Conservation (phyloP, 2,888 invertebrate species). For the Diadegma fenestrale region DNA sequence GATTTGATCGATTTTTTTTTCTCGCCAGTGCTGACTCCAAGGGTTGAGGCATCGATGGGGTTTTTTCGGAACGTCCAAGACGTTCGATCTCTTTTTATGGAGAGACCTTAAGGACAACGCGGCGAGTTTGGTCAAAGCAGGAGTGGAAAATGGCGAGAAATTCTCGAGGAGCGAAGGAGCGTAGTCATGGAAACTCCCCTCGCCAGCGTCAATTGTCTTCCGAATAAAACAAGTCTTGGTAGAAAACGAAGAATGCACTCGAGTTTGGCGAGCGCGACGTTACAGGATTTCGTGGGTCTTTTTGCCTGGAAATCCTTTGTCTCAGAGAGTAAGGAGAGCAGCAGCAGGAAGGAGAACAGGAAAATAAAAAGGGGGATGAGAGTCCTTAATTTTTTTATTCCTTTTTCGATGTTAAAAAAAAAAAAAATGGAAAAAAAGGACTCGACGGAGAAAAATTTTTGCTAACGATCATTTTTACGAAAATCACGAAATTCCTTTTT, state of each 20-base stretch:
- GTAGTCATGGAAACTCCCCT: conserved; percentile 66
- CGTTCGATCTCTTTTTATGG: conserved; percentile 19
- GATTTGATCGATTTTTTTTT: not conserved
- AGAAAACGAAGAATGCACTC: conserved; percentile 45
- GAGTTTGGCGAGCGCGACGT: conserved; percentile 30
- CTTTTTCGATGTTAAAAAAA: not conserved
- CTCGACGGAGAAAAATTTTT: not conserved
- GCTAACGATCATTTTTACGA: not conserved
- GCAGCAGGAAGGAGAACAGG: not conserved
- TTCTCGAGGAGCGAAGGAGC: conserved; percentile 32
- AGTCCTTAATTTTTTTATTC: not conserved
- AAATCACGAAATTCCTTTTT: not conserved
- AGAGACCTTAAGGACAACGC: conserved; percentile 18
- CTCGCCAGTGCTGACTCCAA: not conserved
- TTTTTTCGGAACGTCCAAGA: not conserved
- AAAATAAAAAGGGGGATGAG: not conserved
- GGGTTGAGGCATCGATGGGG: not conserved
- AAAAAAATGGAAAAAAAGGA: not conserved
- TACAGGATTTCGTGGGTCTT: conserved; percentile 14
- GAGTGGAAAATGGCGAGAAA: conserved; percentile 34
- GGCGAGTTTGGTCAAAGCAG: conserved; percentile 19
- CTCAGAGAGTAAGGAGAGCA: not conserved
- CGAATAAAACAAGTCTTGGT: conserved; percentile 51
- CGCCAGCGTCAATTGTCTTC: conserved; percentile 47
- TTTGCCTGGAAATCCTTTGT: not conserved